Evolutionary conservation across 2,888 invertebrate species (phyloP).

Genomic region (Magallana nippona): DNA sequence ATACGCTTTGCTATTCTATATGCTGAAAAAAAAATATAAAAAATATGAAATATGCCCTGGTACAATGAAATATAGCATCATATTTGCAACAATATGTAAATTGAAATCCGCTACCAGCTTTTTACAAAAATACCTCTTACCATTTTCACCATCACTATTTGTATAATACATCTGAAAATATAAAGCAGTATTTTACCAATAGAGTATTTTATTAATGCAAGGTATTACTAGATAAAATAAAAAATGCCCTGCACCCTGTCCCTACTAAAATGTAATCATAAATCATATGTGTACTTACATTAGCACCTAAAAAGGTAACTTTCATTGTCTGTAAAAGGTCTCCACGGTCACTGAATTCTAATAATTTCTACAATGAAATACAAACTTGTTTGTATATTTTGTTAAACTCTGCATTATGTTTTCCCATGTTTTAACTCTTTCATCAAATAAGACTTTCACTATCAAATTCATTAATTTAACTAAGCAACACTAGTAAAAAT

Average conservation of each 20-base stretch:
- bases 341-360: conserved; percentile 67
- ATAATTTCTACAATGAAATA: conserved; percentile 65
- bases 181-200: not conserved
- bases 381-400: not conserved
- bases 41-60: too few relatives aligned
- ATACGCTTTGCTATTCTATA: conserved; percentile 70
- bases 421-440: too few relatives aligned
- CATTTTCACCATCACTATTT: conserved; percentile 43
- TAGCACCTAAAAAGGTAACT: conserved; percentile 74
- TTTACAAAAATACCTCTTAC: conserved; percentile 34
- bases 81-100: not conserved
- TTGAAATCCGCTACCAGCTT: not conserved
- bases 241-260: too few relatives aligned
- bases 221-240: not conserved
- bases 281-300: conserved; percentile 63
- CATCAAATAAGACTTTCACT: too few relatives aligned
- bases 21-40: conserved; percentile 62
- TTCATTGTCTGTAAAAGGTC: conserved; percentile 73
- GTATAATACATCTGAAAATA: conserved; percentile 36
- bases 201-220: not conserved
- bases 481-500: too few relatives aligned
- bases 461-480: too few relatives aligned
- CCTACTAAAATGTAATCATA: too few relatives aligned
- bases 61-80: not conserved
- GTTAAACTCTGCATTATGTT: too few relatives aligned